These are phyloP conservation scores for Toxostoma redivivum DNA, from an alignment of 2,113 vertebrate species.

Conservation along the genomic window DNA sequence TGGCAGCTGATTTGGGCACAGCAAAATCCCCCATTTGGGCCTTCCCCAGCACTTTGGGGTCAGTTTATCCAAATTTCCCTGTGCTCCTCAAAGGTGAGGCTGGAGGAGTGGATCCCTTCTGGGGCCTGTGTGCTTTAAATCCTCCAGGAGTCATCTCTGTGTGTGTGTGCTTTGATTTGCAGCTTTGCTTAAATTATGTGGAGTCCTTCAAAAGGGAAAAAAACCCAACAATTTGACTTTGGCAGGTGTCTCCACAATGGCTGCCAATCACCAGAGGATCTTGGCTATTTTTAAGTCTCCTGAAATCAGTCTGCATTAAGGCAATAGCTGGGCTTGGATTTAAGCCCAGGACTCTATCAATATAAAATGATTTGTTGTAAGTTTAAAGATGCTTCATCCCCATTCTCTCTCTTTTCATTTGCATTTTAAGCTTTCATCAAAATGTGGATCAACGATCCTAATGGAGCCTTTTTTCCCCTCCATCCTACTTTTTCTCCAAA, in stretches of 20 bases:
- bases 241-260: constrained; percentile 53
- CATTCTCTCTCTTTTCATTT: constrained; percentile 65
- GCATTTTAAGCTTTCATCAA: constrained; percentile 54
- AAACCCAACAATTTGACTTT: constrained; percentile 62
- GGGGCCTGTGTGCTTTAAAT: neutral
- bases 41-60: neutral
- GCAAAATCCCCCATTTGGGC: neutral
- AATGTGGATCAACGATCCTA: constrained; percentile 22
- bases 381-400: constrained; percentile 65
- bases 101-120: neutral
- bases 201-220: constrained; percentile 61
- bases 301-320: constrained; percentile 71
- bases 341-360: constrained; percentile 71
- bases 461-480: neutral
- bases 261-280: constrained; percentile 66
- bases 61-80: neutral
- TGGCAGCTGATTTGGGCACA: neutral
- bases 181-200: constrained; percentile 26
- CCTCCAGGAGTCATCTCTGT: neutral
- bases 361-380: constrained; percentile 72
- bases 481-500: neutral
- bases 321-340: constrained; percentile 68
- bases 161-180: neutral
- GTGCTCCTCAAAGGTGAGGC: neutral
- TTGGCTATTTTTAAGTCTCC: constrained; percentile 69